phyloP scores from a whole-genome alignment of 2,797 vertebrate genomes.

The Sibirionetta formosa region DNA sequence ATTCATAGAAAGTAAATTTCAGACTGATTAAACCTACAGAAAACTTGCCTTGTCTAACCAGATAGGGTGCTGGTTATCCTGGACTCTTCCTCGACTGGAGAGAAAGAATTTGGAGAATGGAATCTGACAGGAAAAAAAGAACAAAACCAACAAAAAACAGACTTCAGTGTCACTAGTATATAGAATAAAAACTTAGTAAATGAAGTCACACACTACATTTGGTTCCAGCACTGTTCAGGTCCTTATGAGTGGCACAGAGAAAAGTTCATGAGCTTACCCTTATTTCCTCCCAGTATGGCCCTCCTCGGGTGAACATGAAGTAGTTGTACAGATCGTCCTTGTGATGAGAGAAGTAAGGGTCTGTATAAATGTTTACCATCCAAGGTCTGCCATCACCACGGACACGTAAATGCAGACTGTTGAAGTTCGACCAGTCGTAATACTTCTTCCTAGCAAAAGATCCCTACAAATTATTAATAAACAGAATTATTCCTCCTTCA shows the following conservation, averaged over 20 bases:
- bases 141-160: background rate
- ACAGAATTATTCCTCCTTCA: slow-evolving; percentile 3
- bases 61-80: slow-evolving; percentile 89
- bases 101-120: slow-evolving; percentile 98
- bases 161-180: background rate
- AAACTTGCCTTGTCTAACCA: slow-evolving; percentile 91
- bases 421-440: slow-evolving; percentile 92
- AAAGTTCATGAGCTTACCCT: slow-evolving; percentile 82
- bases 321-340: slow-evolving; percentile 94
- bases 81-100: slow-evolving; percentile 91
- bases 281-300: slow-evolving; percentile 97
- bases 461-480: slow-evolving; percentile 78
- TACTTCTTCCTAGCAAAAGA: slow-evolving; percentile 89
- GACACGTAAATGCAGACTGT: slow-evolving; percentile 90
- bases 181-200: background rate
- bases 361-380: slow-evolving; percentile 92
- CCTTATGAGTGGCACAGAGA: background rate
- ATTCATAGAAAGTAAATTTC: background rate
- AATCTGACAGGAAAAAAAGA: slow-evolving; percentile 84
- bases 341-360: slow-evolving; percentile 88
- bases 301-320: slow-evolving; percentile 95
- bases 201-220: background rate
- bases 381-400: slow-evolving; percentile 96
- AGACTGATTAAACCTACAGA: background rate
- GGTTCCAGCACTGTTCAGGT: background rate